These are phyloP conservation scores for Oreochromis aureus DNA, from an alignment of 2,113 vertebrate species.

Conservation along the genomic window DNA sequence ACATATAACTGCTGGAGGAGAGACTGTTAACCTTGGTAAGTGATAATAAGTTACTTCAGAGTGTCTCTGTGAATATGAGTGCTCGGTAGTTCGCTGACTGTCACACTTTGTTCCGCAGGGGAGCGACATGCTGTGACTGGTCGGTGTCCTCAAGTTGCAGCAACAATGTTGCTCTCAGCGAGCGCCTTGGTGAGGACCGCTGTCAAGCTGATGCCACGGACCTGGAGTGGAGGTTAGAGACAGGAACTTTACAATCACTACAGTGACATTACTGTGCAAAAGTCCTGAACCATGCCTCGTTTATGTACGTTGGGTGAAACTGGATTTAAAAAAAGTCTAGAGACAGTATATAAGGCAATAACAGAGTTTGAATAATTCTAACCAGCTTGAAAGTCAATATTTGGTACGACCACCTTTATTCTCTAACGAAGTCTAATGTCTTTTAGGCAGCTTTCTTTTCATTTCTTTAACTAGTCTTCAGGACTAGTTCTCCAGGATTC, in stretches of 20 bases:
- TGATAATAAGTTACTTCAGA: not conserved
- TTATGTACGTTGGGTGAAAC: not conserved
- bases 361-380: not conserved
- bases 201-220: conserved; percentile 20
- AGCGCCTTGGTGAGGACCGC: conserved; percentile 8
- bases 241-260: not conserved
- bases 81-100: not conserved
- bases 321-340: fast-evolving
- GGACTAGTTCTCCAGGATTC: not conserved
- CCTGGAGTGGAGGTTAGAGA: conserved; percentile 48
- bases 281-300: not conserved
- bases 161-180: conserved; percentile 51
- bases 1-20: not conserved
- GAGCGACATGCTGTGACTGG: conserved; percentile 19
- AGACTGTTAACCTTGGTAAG: not conserved
- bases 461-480: not conserved
- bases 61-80: not conserved
- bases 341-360: not conserved
- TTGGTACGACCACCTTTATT: not conserved
- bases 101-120: not conserved
- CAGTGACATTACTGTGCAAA: not conserved
- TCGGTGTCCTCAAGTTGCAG: conserved; percentile 9
- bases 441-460: not conserved
- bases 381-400: not conserved
- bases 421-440: not conserved